phyloP scores from a whole-genome alignment of 2,113 vertebrate genomes.

The Colinus virginianus region DNA sequence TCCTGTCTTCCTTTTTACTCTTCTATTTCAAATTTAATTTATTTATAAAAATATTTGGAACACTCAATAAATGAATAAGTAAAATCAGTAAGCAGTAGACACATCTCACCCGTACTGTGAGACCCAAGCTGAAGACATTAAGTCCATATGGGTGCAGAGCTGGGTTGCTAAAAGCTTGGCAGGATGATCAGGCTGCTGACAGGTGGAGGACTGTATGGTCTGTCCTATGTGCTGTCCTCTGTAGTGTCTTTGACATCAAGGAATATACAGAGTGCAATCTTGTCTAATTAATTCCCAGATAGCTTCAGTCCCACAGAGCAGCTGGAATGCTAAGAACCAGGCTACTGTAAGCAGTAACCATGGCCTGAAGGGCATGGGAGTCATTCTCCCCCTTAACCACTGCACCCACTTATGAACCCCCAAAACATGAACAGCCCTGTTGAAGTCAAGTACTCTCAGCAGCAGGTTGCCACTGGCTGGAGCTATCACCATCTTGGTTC shows the following conservation, averaged over 20 bases:
- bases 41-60: neutral
- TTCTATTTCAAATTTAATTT: neutral
- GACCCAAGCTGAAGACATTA: neutral
- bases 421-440: neutral
- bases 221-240: neutral
- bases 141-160: neutral
- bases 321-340: neutral
- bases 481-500: neutral
- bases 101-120: neutral
- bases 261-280: neutral
- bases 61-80: neutral
- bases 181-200: neutral
- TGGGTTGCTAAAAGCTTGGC: neutral
- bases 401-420: neutral
- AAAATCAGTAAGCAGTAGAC: neutral
- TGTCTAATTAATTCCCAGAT: neutral
- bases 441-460: neutral
- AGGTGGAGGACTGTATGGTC: neutral
- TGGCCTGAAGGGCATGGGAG: neutral
- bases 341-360: neutral
- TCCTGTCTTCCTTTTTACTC: neutral
- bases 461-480: neutral
- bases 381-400: neutral
- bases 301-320: neutral
- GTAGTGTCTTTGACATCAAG: neutral